A percentile compares a stretch with the other conserved stretches of the same genome.
Conservation (phyloP, 2,113 vertebrate genomes). For the Glareola pratincola region DNA sequence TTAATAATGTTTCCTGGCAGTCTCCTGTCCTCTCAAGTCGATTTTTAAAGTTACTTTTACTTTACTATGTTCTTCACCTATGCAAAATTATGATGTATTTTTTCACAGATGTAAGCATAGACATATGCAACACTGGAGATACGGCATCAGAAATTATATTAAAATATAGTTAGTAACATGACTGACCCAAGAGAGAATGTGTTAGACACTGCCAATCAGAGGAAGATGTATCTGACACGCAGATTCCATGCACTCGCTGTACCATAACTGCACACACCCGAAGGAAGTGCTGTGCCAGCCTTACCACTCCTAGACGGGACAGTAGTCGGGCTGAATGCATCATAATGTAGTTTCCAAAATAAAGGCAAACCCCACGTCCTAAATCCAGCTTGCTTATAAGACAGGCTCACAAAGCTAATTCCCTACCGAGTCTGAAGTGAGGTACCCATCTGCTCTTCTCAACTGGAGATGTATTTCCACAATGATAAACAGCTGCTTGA, state of each 20-base stretch:
- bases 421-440: neutral
- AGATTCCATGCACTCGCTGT: neutral
- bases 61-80: neutral
- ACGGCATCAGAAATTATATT: neutral
- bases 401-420: neutral
- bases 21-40: neutral
- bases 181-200: neutral
- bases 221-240: neutral
- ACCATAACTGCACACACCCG: neutral
- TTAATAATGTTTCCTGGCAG: neutral
- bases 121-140: neutral
- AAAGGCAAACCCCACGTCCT: neutral
- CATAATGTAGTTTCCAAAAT: neutral
- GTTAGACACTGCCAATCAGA: neutral
- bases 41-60: neutral
- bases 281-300: neutral
- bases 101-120: neutral
- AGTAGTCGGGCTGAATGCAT: neutral
- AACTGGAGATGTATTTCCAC: neutral
- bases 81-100: neutral
- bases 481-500: neutral
- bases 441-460: slow-evolving; percentile 36
- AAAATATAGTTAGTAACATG: neutral
- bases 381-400: neutral
- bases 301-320: neutral